Percentiles rank a stretch among this genome's conserved stretches.
phyloP scores from a whole-genome alignment of 2,888 invertebrate species.

The Unio pictorum region DNA sequence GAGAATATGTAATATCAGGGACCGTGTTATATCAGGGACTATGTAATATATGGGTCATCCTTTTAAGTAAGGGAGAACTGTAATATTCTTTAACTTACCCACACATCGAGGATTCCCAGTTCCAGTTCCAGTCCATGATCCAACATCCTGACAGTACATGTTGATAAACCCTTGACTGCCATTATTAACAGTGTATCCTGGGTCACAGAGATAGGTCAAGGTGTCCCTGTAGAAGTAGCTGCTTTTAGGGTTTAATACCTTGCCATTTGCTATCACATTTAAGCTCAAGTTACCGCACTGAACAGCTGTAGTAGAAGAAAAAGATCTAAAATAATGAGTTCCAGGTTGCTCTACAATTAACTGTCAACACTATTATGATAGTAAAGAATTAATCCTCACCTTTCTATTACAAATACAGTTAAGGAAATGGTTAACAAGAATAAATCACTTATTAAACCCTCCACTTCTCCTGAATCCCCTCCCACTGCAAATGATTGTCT shows the following conservation, averaged over 20 bases:
- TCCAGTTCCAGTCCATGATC: slow-evolving; percentile 57
- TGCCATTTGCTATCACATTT: slow-evolving; percentile 29
- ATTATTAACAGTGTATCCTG: slow-evolving; percentile 90
- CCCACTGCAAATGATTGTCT: too few relatives aligned
- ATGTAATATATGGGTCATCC: too few relatives aligned
- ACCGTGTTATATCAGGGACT: too few relatives aligned
- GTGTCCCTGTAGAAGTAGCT: slow-evolving; percentile 77
- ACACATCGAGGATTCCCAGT: slow-evolving; percentile 35
- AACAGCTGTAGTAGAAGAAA: slow-evolving; percentile 11
- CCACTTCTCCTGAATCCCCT: too few relatives aligned
- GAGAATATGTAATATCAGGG: too few relatives aligned
- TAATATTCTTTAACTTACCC: slow-evolving; percentile 25
- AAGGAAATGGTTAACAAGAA: too few relatives aligned
- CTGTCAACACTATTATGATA: too few relatives aligned
- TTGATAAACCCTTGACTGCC: slow-evolving; percentile 76
- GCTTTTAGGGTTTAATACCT: slow-evolving; percentile 23
- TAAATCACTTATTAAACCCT: too few relatives aligned
- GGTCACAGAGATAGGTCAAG: slow-evolving; percentile 88
- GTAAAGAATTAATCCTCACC: too few relatives aligned
- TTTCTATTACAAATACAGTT: too few relatives aligned
- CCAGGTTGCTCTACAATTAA: neutral
- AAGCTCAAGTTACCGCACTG: slow-evolving; percentile 10
- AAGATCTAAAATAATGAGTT: neutral
- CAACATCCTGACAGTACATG: slow-evolving; percentile 75
- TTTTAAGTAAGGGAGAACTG: neutral